Base-by-base conservation (phyloP, 2,888 invertebrate genomes). In the Trissolcus japonicus region DNA sequence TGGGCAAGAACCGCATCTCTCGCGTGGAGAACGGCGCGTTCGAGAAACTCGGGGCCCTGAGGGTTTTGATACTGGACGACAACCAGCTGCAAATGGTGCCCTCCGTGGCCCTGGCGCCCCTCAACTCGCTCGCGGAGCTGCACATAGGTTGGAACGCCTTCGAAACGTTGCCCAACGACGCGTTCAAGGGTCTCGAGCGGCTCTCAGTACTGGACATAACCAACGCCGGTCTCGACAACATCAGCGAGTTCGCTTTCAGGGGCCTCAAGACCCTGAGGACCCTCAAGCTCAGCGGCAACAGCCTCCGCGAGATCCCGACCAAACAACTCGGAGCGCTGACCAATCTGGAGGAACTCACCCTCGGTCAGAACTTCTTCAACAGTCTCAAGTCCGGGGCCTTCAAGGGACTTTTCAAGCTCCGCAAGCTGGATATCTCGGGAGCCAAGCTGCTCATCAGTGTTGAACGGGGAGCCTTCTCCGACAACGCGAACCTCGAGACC, bases 91-190 rank as follows among this genome's bases (percentile, higher is more conserved):
- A 92, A 80, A 91, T 92, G 1, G 94, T 96, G 61, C 96, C 96
- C 16, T 94, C 95, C 1, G 89, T 92, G 16, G 93, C 94, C 0
- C 93, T 96, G 83, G 91, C 93, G 21, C 92, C 94, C 2, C 89
- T 96, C 82, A 94, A 94, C 67, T 94, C 94, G 81, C 90, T 96
- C 71, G 96, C 96, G 2, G 96, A 96, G 88, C 90, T 96, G 11
- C 95, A 95, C 85, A 92, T 96, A 48, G 96, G 96, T 11, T 92
- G 95, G 78, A 96, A 96, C 86, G 94, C 93, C 0, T 96, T 96
- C 86, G 92, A 94, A 14, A 91, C 91, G 61, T 90, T 96, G 72
- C 94, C 94, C 7, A 93, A 94, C 81, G 95, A 95, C 80, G 94
- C 95, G 13, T 96, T 96, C 88, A 92, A 92, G 61, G 94, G 95